phyloP scores from a whole-genome alignment of 2,888 invertebrate species.

The Scaptomyza reducta region DNA sequence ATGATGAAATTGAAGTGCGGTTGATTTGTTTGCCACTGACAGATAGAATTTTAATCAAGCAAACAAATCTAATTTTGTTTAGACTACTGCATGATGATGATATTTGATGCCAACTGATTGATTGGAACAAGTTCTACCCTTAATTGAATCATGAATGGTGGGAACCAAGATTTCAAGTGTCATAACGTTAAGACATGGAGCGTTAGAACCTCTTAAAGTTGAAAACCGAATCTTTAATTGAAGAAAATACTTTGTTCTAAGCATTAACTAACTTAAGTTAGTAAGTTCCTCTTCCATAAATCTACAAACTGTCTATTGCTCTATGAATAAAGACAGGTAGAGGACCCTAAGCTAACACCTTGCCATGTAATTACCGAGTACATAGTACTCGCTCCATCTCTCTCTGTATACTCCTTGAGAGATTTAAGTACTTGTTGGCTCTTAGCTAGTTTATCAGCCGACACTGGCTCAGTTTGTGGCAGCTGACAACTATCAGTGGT shows the following conservation, averaged over 20 bases:
- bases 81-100: too few species aligned
- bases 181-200: neutral
- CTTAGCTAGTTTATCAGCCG: constrained; percentile 42
- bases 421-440: constrained; percentile 45
- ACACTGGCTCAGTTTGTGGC: constrained; percentile 59
- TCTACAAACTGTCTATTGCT: neutral
- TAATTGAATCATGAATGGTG: neutral
- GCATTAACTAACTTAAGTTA: too few species aligned
- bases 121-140: neutral
- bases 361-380: constrained; percentile 41
- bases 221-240: too few species aligned
- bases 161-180: neutral
- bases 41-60: neutral
- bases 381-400: neutral
- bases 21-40: neutral
- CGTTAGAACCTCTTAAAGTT: too few species aligned
- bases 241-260: too few species aligned
- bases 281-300: neutral
- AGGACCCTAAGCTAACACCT: constrained; percentile 26
- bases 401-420: constrained; percentile 2
- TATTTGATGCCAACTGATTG: neutral
- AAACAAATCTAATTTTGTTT: neutral
- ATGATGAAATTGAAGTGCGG: neutral
- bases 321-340: neutral
- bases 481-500: constrained; percentile 67